A percentile compares a stretch with the other conserved stretches of the same genome.
Evolutionary conservation across 2,113 vertebrate genomes (phyloP).

Genomic region (Dicerorhinus sumatrensis): DNA sequence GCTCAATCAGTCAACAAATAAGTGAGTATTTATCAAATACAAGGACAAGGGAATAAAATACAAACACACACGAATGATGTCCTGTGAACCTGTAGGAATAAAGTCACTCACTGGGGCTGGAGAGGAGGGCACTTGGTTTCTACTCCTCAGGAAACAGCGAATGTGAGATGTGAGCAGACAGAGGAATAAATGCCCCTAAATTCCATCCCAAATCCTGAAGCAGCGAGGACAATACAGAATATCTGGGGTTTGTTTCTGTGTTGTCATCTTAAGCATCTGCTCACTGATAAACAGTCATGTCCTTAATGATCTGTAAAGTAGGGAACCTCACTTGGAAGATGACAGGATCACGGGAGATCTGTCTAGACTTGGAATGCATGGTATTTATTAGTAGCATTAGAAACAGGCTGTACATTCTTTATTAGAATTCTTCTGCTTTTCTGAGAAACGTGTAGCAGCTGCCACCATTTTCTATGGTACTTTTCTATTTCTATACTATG

Average conservation of each 20-base stretch:
- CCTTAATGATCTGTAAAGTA: background rate
- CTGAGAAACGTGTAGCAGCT: slow-evolving; percentile 1
- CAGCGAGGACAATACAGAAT: background rate
- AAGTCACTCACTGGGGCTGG: background rate
- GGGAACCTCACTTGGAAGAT: background rate
- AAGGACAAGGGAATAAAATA: background rate
- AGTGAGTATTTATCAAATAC: background rate
- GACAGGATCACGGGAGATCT: background rate
- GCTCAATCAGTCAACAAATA: background rate
- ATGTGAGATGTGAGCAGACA: background rate
- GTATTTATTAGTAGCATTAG: background rate
- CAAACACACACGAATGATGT: background rate
- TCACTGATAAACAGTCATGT: background rate
- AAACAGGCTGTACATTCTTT: background rate
- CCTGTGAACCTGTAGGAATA: background rate
- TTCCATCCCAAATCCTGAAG: background rate
- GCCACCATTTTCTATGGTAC: background rate
- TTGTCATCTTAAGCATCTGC: background rate
- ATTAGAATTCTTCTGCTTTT: background rate
- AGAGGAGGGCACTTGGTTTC: background rate
- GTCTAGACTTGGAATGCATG: background rate
- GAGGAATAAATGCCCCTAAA: background rate
- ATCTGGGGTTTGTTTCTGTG: background rate
- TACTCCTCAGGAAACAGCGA: background rate
- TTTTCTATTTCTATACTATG: background rate